Base-by-base conservation (phyloP, 2,888 invertebrate genomes). In the Leptinotarsa peninsularis region DNA sequence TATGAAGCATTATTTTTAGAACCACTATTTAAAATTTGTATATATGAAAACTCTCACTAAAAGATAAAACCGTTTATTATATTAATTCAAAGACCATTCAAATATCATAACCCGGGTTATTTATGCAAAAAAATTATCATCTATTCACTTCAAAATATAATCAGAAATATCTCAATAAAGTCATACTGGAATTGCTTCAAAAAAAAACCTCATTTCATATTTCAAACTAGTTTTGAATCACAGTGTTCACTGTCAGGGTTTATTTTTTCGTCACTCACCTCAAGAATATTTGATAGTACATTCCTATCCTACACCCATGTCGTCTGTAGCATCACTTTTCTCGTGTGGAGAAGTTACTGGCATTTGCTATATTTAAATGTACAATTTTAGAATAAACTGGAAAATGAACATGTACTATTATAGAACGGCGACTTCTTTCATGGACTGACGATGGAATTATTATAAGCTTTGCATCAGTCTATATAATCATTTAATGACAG, bases 341-440 rank as follows among this genome's bases (percentile, higher is more conserved):
- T 54, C 27, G 49, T n/a, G 33, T 18, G 49, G 50, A 72, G 66
- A 72, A 73, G 67, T 73, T 67, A 73, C 66, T 60, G 73, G 60
- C 73, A 67, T 43, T 14, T 23, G 66, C 73, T 73, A 73, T 67
- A 73, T 73, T 56, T 73, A 73, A 67, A 67, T 49, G 17, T 63
- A 63, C 63, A 33, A 17, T 63, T 63, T 63, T 63, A 63, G 63
- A 63, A 27, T 63, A 63, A 63, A 43, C 63, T 63, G 63, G 63
- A 63, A 63, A 63, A 63, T 63, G 63, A 43, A n/a, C 63, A 63
- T 33, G 33, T 18, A 43, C 33, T n/a, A 17, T 17, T 43, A 63
- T 63, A 63, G 17, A 63, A 63, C 63, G 17, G 63, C 33, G 33
- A 43, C 43, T 63, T 63, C 63, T 63, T 43, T 63, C n/a, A 63